Evolutionary conservation across 2,888 invertebrate genomes (phyloP).

Genomic region (Fragum fragum): DNA sequence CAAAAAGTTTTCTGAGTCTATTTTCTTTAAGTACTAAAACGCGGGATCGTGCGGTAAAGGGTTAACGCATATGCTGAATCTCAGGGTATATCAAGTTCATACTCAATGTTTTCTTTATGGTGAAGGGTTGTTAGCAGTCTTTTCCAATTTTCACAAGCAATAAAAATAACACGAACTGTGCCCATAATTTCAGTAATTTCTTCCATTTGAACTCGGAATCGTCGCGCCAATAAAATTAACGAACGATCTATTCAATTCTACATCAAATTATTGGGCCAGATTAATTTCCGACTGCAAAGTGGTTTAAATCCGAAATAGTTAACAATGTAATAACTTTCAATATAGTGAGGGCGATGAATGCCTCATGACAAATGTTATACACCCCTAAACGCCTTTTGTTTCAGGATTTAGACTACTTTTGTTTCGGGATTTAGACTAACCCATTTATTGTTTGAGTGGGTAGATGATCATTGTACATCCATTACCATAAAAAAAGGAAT

Average conservation of each 20-base stretch:
- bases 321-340: slow-evolving; percentile 50
- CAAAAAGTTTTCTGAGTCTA: too few species aligned
- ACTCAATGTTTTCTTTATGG: background rate
- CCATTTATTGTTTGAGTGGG: too few species aligned
- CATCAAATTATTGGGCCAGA: slow-evolving; percentile 29
- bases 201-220: slow-evolving; percentile 9
- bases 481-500: too few species aligned
- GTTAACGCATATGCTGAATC: too few species aligned
- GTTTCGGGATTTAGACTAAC: too few species aligned
- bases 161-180: slow-evolving; percentile 1
- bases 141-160: slow-evolving; percentile 12
- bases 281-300: slow-evolving; percentile 66
- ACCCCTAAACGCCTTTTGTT: too few species aligned
- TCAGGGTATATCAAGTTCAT: too few species aligned
- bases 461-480: too few species aligned
- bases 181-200: background rate
- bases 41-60: too few species aligned
- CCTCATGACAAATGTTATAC: background rate
- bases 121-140: background rate
- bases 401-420: too few species aligned
- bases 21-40: too few species aligned
- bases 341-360: background rate
- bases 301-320: slow-evolving; percentile 63
- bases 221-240: slow-evolving; percentile 18
- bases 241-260: slow-evolving; percentile 1